phyloP scores from a whole-genome alignment of 2,113 vertebrate genomes.

The Seriola aureovittata region DNA sequence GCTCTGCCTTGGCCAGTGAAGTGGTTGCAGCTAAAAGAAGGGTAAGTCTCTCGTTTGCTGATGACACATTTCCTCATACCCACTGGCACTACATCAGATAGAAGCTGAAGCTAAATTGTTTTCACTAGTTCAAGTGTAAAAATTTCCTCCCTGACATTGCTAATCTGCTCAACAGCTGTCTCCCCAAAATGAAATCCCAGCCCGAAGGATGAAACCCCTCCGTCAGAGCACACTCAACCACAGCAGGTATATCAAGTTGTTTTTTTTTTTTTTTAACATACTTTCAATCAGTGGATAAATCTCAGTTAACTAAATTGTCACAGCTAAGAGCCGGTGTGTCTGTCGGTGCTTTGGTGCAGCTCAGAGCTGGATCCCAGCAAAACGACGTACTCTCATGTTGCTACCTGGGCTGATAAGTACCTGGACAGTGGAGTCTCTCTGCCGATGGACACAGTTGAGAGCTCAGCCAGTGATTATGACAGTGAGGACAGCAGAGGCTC shows the following conservation, averaged over 20 bases:
- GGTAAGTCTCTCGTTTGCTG: conserved; percentile 63
- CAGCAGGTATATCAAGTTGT: conserved; percentile 62
- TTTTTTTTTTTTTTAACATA: not conserved
- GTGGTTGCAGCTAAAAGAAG: conserved; percentile 56
- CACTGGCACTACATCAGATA: conserved; percentile 12
- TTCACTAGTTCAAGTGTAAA: conserved; percentile 16
- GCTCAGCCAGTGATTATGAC: conserved; percentile 69
- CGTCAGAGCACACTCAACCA: conserved; percentile 77
- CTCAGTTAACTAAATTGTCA: conserved; percentile 17
- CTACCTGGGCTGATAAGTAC: conserved; percentile 84
- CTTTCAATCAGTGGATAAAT: conserved; percentile 26
- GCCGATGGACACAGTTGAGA: conserved; percentile 68
- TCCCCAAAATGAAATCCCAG: conserved; percentile 67
- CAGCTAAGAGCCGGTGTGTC: conserved; percentile 11
- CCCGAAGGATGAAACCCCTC: conserved; percentile 72
- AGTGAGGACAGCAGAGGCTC: conserved; percentile 80
- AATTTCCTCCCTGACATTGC: conserved; percentile 23
- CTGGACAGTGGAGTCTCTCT: conserved; percentile 84
- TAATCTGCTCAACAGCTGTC: conserved; percentile 68
- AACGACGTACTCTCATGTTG: conserved; percentile 72
- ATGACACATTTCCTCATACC: conserved; percentile 6
- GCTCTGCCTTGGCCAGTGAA: conserved; percentile 67
- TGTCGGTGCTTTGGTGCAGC: conserved; percentile 50
- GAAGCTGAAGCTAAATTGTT: conserved; percentile 24
- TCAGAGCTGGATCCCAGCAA: conserved; percentile 56